Evolutionary conservation across 2,797 vertebrate genomes (phyloP).

Genomic region (Dermochelys coriacea): DNA sequence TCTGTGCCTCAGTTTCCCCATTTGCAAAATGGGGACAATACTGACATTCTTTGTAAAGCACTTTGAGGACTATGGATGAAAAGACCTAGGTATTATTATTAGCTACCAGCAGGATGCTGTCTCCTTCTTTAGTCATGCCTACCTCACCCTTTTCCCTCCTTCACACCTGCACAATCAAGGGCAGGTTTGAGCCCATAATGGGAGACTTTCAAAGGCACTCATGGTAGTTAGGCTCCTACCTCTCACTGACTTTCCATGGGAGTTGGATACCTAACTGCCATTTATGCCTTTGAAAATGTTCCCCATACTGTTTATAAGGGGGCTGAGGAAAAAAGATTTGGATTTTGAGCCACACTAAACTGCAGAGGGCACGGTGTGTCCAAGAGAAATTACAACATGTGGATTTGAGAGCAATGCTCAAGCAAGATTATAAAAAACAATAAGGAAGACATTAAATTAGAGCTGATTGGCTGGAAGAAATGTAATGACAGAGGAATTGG

Average conservation of each 20-base stretch:
- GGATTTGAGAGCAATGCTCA: not conserved
- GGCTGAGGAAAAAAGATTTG: not conserved
- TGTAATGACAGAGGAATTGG: not conserved
- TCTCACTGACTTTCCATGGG: not conserved
- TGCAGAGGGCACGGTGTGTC: not conserved
- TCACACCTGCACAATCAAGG: not conserved
- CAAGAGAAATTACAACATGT: not conserved
- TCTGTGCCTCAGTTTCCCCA: not conserved
- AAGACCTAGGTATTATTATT: not conserved
- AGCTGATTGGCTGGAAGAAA: not conserved
- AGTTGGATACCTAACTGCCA: not conserved
- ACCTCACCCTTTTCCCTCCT: not conserved
- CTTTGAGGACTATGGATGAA: not conserved
- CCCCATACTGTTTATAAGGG: not conserved
- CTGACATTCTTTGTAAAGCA: not conserved
- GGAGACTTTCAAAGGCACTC: not conserved
- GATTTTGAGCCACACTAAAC: not conserved
- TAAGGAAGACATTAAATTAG: not conserved
- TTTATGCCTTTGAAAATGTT: not conserved
- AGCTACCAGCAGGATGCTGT: not conserved
- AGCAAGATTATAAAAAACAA: not conserved
- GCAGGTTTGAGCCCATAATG: not conserved
- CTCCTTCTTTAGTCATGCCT: not conserved
- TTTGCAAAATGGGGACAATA: not conserved
- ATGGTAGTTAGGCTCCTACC: not conserved